These are phyloP conservation scores for Lepetodrilus schrolli DNA, from an alignment of 2,888 invertebrate genomes.

Conservation along the genomic window DNA sequence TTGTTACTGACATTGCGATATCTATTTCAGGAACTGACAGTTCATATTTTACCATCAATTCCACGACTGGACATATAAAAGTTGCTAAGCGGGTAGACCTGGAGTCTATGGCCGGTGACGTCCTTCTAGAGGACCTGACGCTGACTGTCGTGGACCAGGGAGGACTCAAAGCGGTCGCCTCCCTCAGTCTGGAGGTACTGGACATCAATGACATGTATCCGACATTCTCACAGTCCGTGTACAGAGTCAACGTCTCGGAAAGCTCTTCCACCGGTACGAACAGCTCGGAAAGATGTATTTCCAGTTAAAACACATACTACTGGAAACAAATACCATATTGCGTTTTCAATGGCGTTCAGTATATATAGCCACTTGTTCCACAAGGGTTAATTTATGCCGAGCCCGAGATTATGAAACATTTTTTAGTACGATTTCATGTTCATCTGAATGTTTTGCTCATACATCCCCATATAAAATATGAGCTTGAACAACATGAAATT, in stretches of 20 bases:
- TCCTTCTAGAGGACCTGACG: background rate
- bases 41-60: slow-evolving; percentile 1
- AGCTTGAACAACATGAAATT: no score
- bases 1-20: no score
- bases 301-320: no score
- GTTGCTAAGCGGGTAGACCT: background rate
- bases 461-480: no score
- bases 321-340: no score
- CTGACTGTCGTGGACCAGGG: background rate
- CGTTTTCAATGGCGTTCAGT: no score
- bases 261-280: slow-evolving; percentile 17
- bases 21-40: slow-evolving; percentile 3
- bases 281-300: no score
- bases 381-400: no score
- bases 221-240: background rate
- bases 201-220: slow-evolving; percentile 8
- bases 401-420: no score
- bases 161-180: background rate
- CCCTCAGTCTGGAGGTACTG: background rate
- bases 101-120: background rate
- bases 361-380: no score
- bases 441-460: no score
- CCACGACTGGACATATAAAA: background rate
- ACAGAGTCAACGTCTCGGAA: slow-evolving; percentile 4
- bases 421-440: no score